Percentiles rank a stretch among this genome's conserved stretches.
phyloP scores from a whole-genome alignment of 2,888 invertebrate species.

The Tenthredo livida region DNA sequence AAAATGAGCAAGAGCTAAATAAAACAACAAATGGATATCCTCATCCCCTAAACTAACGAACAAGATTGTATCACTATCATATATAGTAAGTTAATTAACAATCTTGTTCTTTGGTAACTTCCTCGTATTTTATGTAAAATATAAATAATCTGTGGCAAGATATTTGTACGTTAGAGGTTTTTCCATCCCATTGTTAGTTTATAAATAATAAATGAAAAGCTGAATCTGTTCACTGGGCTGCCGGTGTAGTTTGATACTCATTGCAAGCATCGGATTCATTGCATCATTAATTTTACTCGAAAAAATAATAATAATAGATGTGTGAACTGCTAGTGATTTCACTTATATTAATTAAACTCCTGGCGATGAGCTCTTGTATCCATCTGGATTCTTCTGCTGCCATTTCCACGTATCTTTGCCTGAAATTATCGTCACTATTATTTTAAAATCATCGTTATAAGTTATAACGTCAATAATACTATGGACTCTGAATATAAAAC shows the following conservation, averaged over 20 bases:
- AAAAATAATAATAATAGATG: not conserved
- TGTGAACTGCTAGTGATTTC: not conserved
- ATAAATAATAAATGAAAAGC: not conserved
- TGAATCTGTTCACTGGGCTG: slow-evolving; percentile 11
- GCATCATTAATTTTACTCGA: not conserved
- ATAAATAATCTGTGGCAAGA: not conserved
- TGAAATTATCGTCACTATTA: slow-evolving; percentile 63
- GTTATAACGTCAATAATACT: not conserved
- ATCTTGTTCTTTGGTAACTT: slow-evolving; percentile 31
- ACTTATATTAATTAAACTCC: not conserved
- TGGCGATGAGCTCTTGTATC: slow-evolving; percentile 77
- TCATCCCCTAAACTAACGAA: not conserved
- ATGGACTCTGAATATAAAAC: slow-evolving; percentile 15
- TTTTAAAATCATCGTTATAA: slow-evolving; percentile 27
- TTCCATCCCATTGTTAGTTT: not conserved
- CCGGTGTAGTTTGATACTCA: not conserved
- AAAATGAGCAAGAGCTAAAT: not conserved
- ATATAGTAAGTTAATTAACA: too few species aligned
- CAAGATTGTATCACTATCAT: too few species aligned
- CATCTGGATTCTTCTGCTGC: slow-evolving; percentile 91
- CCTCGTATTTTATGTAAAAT: not conserved
- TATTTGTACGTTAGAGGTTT: not conserved
- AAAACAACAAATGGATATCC: not conserved
- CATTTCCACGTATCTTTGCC: slow-evolving; percentile 91
- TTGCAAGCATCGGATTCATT: not conserved